phyloP scores from a whole-genome alignment of 2,113 vertebrate genomes.

The Stigmatopora argus region DNA sequence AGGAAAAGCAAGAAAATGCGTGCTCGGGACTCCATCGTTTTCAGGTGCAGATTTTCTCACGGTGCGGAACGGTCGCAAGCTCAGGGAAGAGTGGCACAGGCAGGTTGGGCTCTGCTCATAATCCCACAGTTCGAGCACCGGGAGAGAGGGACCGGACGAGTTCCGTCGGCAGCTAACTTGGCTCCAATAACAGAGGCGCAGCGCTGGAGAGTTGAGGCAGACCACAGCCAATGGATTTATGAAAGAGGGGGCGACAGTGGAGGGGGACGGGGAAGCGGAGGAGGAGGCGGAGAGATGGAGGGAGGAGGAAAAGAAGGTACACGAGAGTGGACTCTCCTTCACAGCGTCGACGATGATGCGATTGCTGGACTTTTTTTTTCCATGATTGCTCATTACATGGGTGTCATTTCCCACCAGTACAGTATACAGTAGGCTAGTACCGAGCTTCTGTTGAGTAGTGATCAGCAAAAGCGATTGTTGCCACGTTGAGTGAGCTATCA shows the following conservation, averaged over 20 bases:
- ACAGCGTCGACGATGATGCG: background rate
- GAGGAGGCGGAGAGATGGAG: slow-evolving; percentile 43
- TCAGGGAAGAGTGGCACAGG: slow-evolving; percentile 79
- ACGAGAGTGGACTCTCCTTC: slow-evolving; percentile 2
- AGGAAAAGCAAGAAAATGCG: slow-evolving; percentile 82
- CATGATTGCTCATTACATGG: background rate
- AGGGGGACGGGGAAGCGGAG: slow-evolving; percentile 50
- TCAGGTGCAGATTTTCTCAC: slow-evolving; percentile 58
- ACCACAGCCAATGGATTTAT: slow-evolving; percentile 95
- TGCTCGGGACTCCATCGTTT: slow-evolving; percentile 81
- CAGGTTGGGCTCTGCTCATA: slow-evolving; percentile 96
- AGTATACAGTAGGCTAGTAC: background rate
- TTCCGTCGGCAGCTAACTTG: slow-evolving; percentile 81
- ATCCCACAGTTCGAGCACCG: slow-evolving; percentile 91
- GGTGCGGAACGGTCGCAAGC: slow-evolving; percentile 36
- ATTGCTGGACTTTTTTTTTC: background rate
- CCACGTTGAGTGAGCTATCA: background rate
- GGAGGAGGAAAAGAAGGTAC: background rate
- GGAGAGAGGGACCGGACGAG: slow-evolving; percentile 52
- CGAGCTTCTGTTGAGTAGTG: background rate
- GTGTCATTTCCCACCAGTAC: background rate
- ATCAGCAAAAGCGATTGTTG: background rate
- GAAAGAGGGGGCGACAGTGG: slow-evolving; percentile 55
- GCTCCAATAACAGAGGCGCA: slow-evolving; percentile 88
- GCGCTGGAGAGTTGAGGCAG: slow-evolving; percentile 85